Base-by-base conservation (phyloP, 2,888 invertebrate genomes). In the Lasioglossum figueresi region DNA sequence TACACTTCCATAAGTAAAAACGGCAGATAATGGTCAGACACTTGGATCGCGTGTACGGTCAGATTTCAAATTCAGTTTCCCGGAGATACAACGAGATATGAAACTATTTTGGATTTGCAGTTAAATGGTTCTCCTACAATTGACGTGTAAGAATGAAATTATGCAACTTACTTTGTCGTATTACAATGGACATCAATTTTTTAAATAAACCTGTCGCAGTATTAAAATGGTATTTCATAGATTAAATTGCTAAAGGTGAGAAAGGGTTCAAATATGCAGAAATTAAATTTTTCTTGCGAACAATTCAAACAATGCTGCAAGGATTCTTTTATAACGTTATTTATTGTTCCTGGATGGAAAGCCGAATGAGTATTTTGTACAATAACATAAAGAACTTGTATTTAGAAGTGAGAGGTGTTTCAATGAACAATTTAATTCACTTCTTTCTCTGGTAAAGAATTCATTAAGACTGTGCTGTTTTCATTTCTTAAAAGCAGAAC, bases 371-470 rank as follows among this genome's bases (percentile, higher is more conserved):
- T 63, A 19, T 63, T 31, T 31, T 31, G 8, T 6, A 31, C 31
- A 31, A 63, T 63, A 31, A 31, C 16, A 63, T 63, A 19, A 63
- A 63, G 31, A 63, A 63, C 63, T 1, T 31, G 78, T 77, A 81
- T 88, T 87, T 80, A 83, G 31, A 71, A 78, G 56, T 76, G 79
- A 75, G 31, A 78, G 78, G 52, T 76, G 76, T 79, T 86, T 75
- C 70, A 84, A 86, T 86, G 90, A 88, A 90, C 89, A 89, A 91
- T 87, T 88, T 87, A 90, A 91, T 91, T 85, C 87, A 89, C 86
- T 86, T 78, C 85, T 77, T 91, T 89, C 88, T 43, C 27, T 76
- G 74, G 83, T 70, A 71, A 78, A 83, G 83, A 76, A 89, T 90
- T 87, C 91, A 91, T 90, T 90, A 87, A 85, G 88, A 88, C 88